phyloP scores from a whole-genome alignment of 2,797 vertebrate species.

The Acridotheres tristis region DNA sequence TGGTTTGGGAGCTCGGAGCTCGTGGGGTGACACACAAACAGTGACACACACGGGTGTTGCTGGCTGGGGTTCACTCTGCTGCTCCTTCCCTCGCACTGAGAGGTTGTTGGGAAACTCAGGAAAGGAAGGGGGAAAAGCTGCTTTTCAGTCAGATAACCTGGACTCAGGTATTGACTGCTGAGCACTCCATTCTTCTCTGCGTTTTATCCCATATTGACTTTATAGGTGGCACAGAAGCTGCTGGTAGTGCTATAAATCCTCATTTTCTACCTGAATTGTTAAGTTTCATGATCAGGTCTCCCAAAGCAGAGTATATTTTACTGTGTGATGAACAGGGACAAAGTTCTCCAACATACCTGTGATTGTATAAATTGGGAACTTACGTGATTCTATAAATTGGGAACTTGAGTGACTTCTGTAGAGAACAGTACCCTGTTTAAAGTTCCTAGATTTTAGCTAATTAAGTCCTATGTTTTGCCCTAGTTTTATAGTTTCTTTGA shows the following conservation, averaged over 20 bases:
- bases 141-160: neutral
- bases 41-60: neutral
- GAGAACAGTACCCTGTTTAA: neutral
- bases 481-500: conserved; percentile 29
- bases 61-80: neutral
- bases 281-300: neutral
- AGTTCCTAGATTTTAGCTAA: neutral
- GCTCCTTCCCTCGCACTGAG: neutral
- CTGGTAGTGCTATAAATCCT: neutral
- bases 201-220: neutral
- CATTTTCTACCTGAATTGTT: neutral
- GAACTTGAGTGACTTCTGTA: neutral
- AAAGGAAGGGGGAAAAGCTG: neutral
- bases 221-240: neutral
- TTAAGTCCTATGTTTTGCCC: neutral
- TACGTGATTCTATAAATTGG: neutral
- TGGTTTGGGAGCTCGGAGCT: neutral
- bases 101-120: neutral
- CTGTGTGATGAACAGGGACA: neutral
- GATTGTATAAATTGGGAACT: neutral
- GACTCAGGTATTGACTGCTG: neutral
- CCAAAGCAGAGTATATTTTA: neutral
- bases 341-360: neutral
- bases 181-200: neutral
- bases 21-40: neutral